These are phyloP conservation scores for Ptychoptera contaminata DNA, from an alignment of 2,888 invertebrate species.

Conservation along the genomic window DNA sequence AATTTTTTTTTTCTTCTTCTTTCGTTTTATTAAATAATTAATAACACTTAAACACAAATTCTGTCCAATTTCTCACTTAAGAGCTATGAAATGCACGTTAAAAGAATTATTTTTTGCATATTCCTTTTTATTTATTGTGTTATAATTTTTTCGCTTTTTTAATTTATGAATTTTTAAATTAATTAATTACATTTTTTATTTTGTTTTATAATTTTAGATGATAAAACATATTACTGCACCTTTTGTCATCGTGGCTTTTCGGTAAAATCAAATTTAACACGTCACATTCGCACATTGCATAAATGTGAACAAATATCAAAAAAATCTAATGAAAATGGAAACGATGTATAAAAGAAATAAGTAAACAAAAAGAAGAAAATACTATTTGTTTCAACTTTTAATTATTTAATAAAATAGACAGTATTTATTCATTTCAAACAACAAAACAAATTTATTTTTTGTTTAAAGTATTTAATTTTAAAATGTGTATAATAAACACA, in stretches of 20 bases:
- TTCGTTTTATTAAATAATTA: neutral
- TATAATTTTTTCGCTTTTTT: neutral
- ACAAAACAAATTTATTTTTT: too few species aligned
- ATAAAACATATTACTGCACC: slow-evolving; percentile 57
- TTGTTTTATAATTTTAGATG: slow-evolving; percentile 37
- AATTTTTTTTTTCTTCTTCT: neutral
- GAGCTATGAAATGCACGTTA: too few species aligned
- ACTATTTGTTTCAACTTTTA: neutral
- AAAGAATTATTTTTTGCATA: too few species aligned
- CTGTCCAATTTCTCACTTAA: too few species aligned
- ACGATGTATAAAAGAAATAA: slow-evolving; percentile 1
- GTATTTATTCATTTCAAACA: too few species aligned
- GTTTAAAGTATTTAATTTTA: too few species aligned
- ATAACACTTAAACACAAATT: too few species aligned
- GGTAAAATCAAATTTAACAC: slow-evolving; percentile 58
- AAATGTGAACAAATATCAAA: slow-evolving; percentile 39
- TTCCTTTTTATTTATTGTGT: too few species aligned
- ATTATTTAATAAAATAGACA: too few species aligned
- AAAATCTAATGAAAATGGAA: slow-evolving; percentile 18
- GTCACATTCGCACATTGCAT: slow-evolving; percentile 59
- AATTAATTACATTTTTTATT: neutral
- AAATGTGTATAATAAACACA: too few species aligned
- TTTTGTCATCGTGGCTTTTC: slow-evolving; percentile 64
- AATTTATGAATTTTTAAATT: neutral
- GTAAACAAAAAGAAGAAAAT: neutral